Evolutionary conservation across 2,797 vertebrate genomes (phyloP).

Genomic region (Phataginus tricuspis): DNA sequence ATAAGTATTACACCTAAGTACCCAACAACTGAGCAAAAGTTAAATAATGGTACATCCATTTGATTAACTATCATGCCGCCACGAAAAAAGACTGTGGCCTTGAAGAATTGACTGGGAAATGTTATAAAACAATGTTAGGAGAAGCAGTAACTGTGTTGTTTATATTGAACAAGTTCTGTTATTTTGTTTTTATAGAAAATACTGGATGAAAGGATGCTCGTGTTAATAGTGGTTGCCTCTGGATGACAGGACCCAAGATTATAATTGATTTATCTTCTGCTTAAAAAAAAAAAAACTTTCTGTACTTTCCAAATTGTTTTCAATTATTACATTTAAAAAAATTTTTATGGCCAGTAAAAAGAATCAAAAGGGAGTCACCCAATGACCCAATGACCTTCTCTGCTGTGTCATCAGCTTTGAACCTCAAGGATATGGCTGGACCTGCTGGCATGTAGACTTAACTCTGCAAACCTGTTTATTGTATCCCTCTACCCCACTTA

Average conservation of each 20-base stretch:
- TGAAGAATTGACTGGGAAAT: constrained; percentile 44
- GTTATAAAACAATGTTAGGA: constrained; percentile 34
- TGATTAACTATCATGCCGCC: not conserved
- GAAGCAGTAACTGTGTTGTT: not conserved
- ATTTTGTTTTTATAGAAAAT: not conserved
- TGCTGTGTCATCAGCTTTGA: not conserved
- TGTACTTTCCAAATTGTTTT: constrained; percentile 35
- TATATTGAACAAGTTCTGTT: not conserved
- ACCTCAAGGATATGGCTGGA: not conserved
- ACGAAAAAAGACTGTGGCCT: not conserved
- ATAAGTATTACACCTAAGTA: constrained; percentile 20
- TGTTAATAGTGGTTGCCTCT: not conserved
- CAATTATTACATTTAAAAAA: not conserved
- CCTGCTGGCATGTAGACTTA: not conserved
- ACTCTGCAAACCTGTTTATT: not conserved
- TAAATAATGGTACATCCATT: constrained; percentile 24
- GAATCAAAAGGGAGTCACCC: not conserved
- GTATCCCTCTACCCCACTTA: not conserved
- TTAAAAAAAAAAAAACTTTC: not conserved
- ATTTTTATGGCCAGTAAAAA: not conserved
- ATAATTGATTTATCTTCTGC: not conserved
- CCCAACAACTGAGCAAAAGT: constrained; percentile 37
- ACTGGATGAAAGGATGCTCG: not conserved
- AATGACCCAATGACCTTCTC: not conserved
- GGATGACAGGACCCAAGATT: not conserved